Evolutionary conservation across 2,113 vertebrate genomes (phyloP), one percentile per base, ranked within the genome.

Genomic region (Catharus minimus): DNA sequence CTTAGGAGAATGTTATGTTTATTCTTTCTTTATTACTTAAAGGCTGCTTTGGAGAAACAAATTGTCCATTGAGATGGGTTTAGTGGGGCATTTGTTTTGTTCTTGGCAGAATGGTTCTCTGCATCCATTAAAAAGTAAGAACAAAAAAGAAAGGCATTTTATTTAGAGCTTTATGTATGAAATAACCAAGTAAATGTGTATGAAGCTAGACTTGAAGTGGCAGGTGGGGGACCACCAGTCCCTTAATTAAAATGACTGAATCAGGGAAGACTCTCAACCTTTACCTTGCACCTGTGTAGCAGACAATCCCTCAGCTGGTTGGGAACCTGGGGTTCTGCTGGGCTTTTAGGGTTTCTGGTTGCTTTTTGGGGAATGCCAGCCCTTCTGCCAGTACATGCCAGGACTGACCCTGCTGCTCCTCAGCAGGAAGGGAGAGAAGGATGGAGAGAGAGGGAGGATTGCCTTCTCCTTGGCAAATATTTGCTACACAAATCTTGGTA

Each of bases 11-110:
- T 86, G 76, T 90, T 88, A 88, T 93, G 79, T 78, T 94, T 95
- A 94, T 96, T 90, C 73, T 91, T 93, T 41, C 72, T 81, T 90
- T 83, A 93, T 86, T 60, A 75, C 61, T 93, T 93, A 82, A 93
- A 90, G 57, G 57, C 66, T 81, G 50, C 46, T 36, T 36, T 92
- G 90, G 74, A 81, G 66, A 93, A 95, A 94, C 66, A 94, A 94
- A 95, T 94, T 65, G 57, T 75, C 83, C 86, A 90, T 79, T 95
- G 69, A 88, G 57, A 47, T 74, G 69, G 22, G 32, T 83, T 94
- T 93, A 93, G 38, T 84, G 68, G 57, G 47, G 6, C 47, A 90
- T 92, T 93, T 88, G 30, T 92, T 94, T 90, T 44, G 64, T 77
- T 88, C 83, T 88, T 96, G 91, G 76, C 67, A 80, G 52, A 80